A percentile compares a stretch with the other conserved stretches of the same genome.
These are phyloP conservation scores for Nyctalus aviator DNA, from an alignment of 2,797 vertebrate genomes.

Conservation along the genomic window DNA sequence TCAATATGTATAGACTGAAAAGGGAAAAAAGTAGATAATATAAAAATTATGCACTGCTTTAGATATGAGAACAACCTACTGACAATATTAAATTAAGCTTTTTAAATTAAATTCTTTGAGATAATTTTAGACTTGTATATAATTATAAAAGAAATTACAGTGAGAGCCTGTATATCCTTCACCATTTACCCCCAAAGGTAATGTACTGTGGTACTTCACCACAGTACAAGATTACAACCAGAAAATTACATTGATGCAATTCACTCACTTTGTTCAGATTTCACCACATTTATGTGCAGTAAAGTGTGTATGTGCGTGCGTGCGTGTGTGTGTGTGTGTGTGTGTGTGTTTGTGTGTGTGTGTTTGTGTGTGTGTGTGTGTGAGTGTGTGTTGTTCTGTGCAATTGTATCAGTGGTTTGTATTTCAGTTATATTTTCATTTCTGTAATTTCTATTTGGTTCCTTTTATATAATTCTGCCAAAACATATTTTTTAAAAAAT, in stretches of 20 bases:
- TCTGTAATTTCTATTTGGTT: not conserved
- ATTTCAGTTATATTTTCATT: not conserved
- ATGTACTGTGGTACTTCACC: not conserved
- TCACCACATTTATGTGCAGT: not conserved
- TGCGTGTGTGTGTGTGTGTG: not conserved
- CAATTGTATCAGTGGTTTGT: not conserved
- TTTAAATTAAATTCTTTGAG: not conserved
- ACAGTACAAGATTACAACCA: not conserved
- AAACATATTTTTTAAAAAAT: not conserved
- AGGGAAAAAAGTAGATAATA: constrained; percentile 64
- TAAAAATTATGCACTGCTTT: not conserved
- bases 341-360: not conserved
- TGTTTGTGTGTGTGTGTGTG: too few relatives aligned
- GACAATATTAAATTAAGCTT: not conserved
- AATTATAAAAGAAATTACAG: constrained; percentile 8
- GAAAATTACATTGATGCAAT: not conserved
- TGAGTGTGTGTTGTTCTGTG: not conserved
- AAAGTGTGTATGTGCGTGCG: not conserved
- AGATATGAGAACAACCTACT: not conserved
- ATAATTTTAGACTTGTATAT: not conserved
- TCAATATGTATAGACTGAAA: constrained; percentile 86
- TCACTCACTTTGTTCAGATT: not conserved
- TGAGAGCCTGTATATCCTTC: not conserved
- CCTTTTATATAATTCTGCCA: not conserved
- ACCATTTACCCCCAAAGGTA: too few relatives aligned